Percentiles rank a stretch among this genome's conserved stretches.
These are phyloP conservation scores for Leucoraja ocellata DNA, from an alignment of 2,797 vertebrate species.

Conservation along the genomic window DNA sequence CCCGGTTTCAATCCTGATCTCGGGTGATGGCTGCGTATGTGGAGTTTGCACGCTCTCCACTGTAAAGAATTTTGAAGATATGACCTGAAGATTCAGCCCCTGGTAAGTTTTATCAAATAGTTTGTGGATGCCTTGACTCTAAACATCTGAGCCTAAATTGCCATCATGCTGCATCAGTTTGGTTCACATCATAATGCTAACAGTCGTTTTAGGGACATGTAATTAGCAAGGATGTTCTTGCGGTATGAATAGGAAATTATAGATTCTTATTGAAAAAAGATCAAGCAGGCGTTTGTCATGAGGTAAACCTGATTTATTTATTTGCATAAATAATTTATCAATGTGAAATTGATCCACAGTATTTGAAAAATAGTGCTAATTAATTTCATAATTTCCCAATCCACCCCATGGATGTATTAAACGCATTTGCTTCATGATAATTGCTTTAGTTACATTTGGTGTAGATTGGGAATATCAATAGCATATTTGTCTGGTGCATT, in stretches of 20 bases:
- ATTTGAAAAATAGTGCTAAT: not conserved
- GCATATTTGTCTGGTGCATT: not conserved
- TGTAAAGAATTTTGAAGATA: too few species aligned
- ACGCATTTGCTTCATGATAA: not conserved
- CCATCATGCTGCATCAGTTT: not conserved
- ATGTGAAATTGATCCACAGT: not conserved
- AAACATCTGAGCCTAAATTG: not conserved
- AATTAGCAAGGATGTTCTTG: constrained; percentile 4
- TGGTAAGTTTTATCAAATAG: too few species aligned
- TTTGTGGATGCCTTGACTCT: not conserved
- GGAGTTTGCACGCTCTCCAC: too few species aligned
- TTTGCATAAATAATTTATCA: not conserved
- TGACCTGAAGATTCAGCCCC: too few species aligned
- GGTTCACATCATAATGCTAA: not conserved
- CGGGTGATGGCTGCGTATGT: too few species aligned
- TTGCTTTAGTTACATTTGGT: not conserved
- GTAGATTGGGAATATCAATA: not conserved
- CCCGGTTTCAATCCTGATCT: too few species aligned
- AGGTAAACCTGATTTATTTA: not conserved
- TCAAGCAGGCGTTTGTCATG: not conserved
- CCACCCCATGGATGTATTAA: not conserved
- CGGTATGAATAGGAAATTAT: not conserved
- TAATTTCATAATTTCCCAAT: not conserved
- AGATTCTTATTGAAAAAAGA: not conserved
- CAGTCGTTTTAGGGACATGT: not conserved